Evolutionary conservation across 2,797 vertebrate species (phyloP).

Genomic region (Tragelaphus eurycerus): DNA sequence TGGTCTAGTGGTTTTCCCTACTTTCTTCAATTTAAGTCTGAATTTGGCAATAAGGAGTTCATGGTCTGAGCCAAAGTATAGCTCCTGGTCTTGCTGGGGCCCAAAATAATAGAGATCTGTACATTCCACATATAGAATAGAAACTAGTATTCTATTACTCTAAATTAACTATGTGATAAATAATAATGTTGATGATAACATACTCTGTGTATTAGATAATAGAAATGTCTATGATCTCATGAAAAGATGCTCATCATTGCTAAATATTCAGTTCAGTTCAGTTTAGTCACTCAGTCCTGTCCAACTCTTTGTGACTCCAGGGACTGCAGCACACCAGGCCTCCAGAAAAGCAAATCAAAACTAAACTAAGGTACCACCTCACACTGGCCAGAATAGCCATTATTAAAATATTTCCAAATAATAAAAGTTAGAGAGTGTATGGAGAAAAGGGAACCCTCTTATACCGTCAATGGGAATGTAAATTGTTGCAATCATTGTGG

Average conservation of each 20-base stretch:
- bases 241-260: not conserved
- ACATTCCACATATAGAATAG: not conserved
- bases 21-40: too few relatives aligned
- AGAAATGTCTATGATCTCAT: not conserved
- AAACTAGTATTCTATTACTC: not conserved
- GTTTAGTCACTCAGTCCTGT: not conserved
- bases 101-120: not conserved
- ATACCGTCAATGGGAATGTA: not conserved
- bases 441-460: not conserved
- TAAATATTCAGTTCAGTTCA: not conserved
- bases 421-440: not conserved
- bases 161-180: not conserved
- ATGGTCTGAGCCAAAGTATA: too few relatives aligned
- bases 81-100: not conserved
- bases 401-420: not conserved
- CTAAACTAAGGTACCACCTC: not conserved
- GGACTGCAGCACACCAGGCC: fast-evolving
- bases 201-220: not conserved
- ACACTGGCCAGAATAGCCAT: not conserved
- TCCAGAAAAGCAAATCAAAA: not conserved
- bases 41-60: too few relatives aligned
- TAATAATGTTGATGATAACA: not conserved
- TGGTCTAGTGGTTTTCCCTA: too few relatives aligned
- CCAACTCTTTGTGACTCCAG: not conserved
- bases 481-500: not conserved